Evolutionary conservation across 1,140 invertebrate species (phyloP).

Genomic region (Trichonephila clavipes): DNA sequence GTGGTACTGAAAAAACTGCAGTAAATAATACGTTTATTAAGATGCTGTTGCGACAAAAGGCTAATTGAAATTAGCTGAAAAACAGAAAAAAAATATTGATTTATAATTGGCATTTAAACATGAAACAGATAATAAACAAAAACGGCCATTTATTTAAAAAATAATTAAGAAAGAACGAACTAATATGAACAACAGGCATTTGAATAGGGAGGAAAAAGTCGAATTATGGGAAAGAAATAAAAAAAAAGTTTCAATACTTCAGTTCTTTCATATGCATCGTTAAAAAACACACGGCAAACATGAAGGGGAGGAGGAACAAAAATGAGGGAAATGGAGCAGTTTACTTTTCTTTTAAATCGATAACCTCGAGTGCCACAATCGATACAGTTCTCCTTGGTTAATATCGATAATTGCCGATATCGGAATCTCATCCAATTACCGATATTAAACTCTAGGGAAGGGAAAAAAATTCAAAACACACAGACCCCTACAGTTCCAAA

Average conservation of each 20-base stretch:
- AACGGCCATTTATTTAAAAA: neutral
- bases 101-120: neutral
- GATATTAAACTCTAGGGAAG: constrained; percentile 10
- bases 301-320: neutral
- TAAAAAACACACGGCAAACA: neutral
- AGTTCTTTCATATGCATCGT: neutral
- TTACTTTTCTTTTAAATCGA: neutral
- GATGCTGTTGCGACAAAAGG: no score
- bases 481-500: neutral
- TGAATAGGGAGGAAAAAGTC: neutral
- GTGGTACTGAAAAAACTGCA: no score
- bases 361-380: constrained; percentile 33
- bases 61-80: no score
- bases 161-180: neutral
- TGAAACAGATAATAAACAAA: neutral
- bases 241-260: neutral
- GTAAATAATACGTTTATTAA: no score
- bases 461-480: neutral
- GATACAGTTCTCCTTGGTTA: neutral
- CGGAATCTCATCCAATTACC: constrained; percentile 40
- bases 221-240: neutral
- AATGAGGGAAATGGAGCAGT: constrained; percentile 1
- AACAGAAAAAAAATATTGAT: no score
- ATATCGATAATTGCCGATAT: constrained; percentile 41
- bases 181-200: neutral